phyloP scores from a whole-genome alignment of 2,888 invertebrate species.

The Polia nebulosa region DNA sequence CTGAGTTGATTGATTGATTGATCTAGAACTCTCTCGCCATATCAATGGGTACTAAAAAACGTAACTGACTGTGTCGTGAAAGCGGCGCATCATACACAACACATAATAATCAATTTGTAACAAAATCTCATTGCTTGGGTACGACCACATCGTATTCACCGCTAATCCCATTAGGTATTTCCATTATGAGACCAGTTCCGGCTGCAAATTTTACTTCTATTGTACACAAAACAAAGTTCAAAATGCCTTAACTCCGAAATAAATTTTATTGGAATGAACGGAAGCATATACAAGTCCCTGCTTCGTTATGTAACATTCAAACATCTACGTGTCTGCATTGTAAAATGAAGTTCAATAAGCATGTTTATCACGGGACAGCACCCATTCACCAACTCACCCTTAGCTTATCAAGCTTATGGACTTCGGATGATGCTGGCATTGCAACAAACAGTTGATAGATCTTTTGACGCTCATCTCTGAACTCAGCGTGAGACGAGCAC shows the following conservation, averaged over 20 bases:
- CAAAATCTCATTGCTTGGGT: conserved; percentile 17
- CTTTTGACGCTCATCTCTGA: background rate
- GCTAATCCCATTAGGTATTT: conserved; percentile 5
- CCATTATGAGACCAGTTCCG: background rate
- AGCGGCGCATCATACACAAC: background rate
- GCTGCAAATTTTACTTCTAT: background rate
- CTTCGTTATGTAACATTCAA: background rate
- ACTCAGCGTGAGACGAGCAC: background rate
- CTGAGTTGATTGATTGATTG: no score
- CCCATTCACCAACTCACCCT: background rate
- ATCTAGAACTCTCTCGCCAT: no score
- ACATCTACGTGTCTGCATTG: background rate
- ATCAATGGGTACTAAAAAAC: background rate
- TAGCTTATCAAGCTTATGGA: background rate
- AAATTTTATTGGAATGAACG: conserved; percentile 2
- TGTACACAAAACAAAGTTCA: background rate
- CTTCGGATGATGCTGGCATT: background rate
- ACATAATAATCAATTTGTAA: background rate
- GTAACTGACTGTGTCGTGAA: background rate
- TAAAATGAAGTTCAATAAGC: background rate
- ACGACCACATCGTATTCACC: conserved; percentile 7
- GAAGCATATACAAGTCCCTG: background rate
- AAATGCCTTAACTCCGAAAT: background rate
- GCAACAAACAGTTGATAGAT: conserved; percentile 2
- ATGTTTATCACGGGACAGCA: background rate